Base-by-base conservation (phyloP, 2,888 invertebrate genomes). In the Andrena haemorrhoa region DNA sequence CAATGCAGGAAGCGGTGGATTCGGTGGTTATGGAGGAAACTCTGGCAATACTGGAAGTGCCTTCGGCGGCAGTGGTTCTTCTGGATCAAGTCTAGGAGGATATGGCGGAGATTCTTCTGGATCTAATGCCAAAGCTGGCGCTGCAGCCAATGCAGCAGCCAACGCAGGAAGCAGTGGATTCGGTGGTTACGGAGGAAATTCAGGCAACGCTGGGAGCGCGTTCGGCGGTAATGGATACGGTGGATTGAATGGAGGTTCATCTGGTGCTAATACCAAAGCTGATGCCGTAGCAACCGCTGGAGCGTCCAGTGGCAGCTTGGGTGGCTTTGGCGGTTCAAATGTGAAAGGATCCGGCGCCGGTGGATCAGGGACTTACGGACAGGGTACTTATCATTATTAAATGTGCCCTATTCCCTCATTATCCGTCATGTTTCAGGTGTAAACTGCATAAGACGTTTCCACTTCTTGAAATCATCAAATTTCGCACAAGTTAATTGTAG, bases 41-140 rank as follows among this genome's bases (percentile, higher is more conserved):
- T 31, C 12, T 58, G 41, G 69, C 29, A 10, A 12, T 4, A 7
- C 31, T 20, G n/a, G n/a, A n/a, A n/a, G n/a, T n/a, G n/a, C n/a
- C n/a, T n/a, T n/a, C n/a, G n/a, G n/a, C n/a, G n/a, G n/a, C n/a
- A n/a, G n/a, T n/a, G 33, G 8, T 58, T 26, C 61, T 0, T 60
- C 41, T 51, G 68, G 35, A 20, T 23, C 49, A 8, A 16, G 49
- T 53, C 20, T 12, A 7, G 64, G 65, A 41, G 53, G 29, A 23
- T 35, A 10, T 5, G 64, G 61, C 23, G 58, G 56, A 2, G 75
- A 75, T 29, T 73, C 83, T 29, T 68, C 78, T 0, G 85, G 79
- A 1, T 10, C 65, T 23, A 53, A 41, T 53, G 75, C 77, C 10
- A 79, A 76, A 23, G 84, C 83, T 6, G 72, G 49, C 16, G 80